Percentiles rank a stretch among this genome's conserved stretches.
Evolutionary conservation across 2,797 vertebrate species (phyloP).

Genomic region (Erethizon dorsatum): DNA sequence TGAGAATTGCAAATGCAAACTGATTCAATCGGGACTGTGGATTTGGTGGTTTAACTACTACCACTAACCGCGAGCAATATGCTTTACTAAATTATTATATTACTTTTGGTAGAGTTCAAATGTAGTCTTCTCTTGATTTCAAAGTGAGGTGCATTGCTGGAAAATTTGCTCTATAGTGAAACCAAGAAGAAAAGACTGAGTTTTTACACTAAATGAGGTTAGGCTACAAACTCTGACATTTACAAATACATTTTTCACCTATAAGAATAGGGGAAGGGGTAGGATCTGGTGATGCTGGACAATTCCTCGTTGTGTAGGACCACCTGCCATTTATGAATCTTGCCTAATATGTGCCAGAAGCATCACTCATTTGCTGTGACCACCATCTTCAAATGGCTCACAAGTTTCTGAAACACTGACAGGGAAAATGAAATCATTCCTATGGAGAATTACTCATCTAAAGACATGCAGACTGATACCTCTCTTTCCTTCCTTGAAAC

Average conservation of each 20-base stretch:
- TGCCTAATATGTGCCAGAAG: not conserved
- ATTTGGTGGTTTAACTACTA: not conserved
- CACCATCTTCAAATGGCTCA: slow-evolving; percentile 38
- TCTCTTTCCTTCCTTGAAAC: not conserved
- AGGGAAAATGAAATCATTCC: not conserved
- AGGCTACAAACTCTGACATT: not conserved
- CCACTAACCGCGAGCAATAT: not conserved
- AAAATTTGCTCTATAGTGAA: slow-evolving; percentile 30
- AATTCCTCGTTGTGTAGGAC: not conserved
- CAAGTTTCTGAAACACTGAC: slow-evolving; percentile 28
- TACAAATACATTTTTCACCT: not conserved
- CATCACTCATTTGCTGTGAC: not conserved
- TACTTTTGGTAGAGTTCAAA: not conserved
- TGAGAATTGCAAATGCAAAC: not conserved
- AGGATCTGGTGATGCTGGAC: not conserved
- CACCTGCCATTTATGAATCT: slow-evolving; percentile 17
- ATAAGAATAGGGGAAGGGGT: not conserved
- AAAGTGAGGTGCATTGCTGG: not conserved
- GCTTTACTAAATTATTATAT: slow-evolving; percentile 22
- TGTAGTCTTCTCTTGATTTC: slow-evolving; percentile 25
- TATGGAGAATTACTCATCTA: not conserved
- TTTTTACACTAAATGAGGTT: slow-evolving; percentile 49
- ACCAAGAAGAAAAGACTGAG: not conserved
- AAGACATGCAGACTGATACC: not conserved
- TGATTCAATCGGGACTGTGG: not conserved